These are phyloP conservation scores for Struthidea cinerea DNA, from an alignment of 2,113 vertebrate species.

Conservation along the genomic window DNA sequence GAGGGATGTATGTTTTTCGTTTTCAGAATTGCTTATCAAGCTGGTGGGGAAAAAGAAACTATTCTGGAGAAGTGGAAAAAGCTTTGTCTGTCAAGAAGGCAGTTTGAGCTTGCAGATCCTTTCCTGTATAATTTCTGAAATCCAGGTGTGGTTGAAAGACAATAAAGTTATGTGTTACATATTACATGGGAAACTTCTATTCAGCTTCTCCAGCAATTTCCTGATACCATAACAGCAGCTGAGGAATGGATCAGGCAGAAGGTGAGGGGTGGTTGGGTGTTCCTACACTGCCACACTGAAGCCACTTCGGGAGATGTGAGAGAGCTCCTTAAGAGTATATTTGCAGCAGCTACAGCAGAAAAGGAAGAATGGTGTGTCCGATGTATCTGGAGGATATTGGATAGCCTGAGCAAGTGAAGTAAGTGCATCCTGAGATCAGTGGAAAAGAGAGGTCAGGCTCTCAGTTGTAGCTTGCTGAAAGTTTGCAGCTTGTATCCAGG, in stretches of 20 bases:
- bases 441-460: background rate
- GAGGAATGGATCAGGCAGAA: background rate
- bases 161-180: background rate
- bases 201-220: background rate
- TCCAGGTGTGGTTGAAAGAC: background rate
- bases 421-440: background rate
- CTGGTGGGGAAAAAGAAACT: background rate
- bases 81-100: background rate
- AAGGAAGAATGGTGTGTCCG: rapidly evolving
- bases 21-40: background rate
- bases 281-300: background rate
- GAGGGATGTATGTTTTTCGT: background rate
- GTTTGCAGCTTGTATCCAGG: background rate
- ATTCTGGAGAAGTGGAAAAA: background rate
- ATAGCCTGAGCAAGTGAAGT: background rate
- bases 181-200: background rate
- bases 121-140: background rate
- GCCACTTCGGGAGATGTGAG: background rate
- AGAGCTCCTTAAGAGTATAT: background rate
- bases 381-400: background rate
- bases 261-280: background rate
- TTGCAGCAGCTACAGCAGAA: background rate
- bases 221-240: background rate
- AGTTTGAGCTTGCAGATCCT: background rate
- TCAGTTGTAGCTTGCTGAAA: background rate